Evolutionary conservation across 1,140 invertebrate genomes (phyloP).

Genomic region (Episyrphus balteatus): DNA sequence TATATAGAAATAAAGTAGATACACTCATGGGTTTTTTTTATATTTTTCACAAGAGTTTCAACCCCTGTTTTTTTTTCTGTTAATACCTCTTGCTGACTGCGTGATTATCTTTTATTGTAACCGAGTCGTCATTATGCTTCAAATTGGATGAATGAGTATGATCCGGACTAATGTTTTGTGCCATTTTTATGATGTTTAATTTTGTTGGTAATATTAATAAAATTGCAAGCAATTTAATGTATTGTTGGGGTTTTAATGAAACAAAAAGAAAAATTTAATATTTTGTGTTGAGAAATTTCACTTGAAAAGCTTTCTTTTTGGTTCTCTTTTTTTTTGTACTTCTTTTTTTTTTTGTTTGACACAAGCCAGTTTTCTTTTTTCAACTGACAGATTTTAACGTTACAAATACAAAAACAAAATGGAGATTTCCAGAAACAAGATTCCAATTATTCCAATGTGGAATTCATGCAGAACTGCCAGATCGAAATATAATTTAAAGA

Average conservation of each 20-base stretch:
- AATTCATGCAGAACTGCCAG: too few species aligned
- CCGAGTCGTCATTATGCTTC: slow-evolving; percentile 64
- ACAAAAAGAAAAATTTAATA: not conserved
- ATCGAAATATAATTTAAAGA: too few species aligned
- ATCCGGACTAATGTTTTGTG: slow-evolving; percentile 72
- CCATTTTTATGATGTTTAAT: slow-evolving; percentile 43
- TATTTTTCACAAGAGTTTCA: not conserved
- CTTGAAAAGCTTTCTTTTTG: slow-evolving; percentile 3
- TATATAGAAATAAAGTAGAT: slow-evolving; percentile 5
- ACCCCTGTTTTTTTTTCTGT: slow-evolving; percentile 10
- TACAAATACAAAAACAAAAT: slow-evolving; percentile 8
- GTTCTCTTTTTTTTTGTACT: slow-evolving; percentile 4
- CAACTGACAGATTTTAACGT: slow-evolving; percentile 5
- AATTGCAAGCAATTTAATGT: not conserved
- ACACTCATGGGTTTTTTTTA: slow-evolving; percentile 1
- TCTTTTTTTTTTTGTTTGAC: slow-evolving; percentile 1
- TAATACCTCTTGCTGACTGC: slow-evolving; percentile 73
- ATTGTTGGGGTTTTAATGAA: not conserved
- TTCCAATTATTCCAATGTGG: not conserved
- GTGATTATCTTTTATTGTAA: slow-evolving; percentile 66
- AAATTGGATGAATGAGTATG: slow-evolving; percentile 52
- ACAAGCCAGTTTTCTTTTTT: not conserved
- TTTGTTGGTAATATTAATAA: not conserved
- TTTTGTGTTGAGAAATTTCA: not conserved
- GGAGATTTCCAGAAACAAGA: slow-evolving; percentile 2